Conservation (phyloP, 1,140 invertebrate genomes). For the Geopemphigus sp. region DNA sequence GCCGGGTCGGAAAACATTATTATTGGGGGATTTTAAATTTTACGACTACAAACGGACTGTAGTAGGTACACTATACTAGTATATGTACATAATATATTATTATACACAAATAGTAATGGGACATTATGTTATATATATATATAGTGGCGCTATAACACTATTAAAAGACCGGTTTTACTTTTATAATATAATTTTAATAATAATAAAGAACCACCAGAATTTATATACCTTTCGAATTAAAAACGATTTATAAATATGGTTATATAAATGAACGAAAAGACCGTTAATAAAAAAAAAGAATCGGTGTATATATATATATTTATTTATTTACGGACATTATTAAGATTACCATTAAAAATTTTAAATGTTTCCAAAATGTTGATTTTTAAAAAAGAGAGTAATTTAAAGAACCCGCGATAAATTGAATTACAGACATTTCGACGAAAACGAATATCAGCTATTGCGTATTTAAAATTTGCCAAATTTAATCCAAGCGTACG, state of each 20-base stretch:
- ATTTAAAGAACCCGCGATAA: no score
- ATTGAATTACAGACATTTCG: background rate
- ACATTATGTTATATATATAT: background rate
- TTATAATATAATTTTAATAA: constrained; percentile 17
- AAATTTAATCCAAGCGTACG: background rate
- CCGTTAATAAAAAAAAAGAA: background rate
- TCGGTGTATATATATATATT: no score
- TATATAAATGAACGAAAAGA: constrained; percentile 10
- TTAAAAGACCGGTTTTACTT: constrained; percentile 18
- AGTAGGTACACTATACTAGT: background rate
- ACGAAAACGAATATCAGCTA: background rate
- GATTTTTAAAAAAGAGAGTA: no score
- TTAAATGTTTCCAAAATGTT: no score
- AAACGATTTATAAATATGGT: constrained; percentile 6
- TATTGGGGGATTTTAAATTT: constrained; percentile 9
- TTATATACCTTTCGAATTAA: background rate
- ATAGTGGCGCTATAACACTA: constrained; percentile 8
- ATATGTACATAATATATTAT: background rate
- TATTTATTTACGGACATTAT: no score
- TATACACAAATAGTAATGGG: no score
- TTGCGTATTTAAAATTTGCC: background rate
- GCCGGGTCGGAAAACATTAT: background rate
- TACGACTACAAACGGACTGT: background rate
- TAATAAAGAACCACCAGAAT: background rate
- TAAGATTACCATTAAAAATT: no score